phyloP scores from a whole-genome alignment of 1,140 invertebrate genomes.

The Ceratoteleas bidentatus region DNA sequence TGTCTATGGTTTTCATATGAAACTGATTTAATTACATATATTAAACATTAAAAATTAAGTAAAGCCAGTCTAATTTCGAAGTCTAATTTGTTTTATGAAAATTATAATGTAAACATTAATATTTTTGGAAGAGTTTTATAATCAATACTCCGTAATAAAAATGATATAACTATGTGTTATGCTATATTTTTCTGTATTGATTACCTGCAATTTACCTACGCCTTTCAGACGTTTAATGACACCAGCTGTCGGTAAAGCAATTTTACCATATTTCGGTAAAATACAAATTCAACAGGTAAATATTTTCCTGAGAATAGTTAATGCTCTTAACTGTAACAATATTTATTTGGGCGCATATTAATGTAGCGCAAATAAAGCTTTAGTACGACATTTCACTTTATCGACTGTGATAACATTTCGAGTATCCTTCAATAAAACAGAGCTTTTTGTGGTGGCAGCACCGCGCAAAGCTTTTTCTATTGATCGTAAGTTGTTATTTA shows the following conservation, averaged over 20 bases:
- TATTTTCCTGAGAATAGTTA: background rate
- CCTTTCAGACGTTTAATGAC: too few species aligned
- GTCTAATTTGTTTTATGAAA: too few species aligned
- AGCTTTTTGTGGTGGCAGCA: conserved; percentile 20
- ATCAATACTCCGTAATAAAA: too few species aligned
- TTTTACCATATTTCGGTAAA: background rate
- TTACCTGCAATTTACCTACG: too few species aligned
- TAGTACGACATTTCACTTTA: conserved; percentile 12
- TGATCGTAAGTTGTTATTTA: conserved; percentile 18
- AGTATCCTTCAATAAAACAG: background rate
- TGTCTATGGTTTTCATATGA: too few species aligned
- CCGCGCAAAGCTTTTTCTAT: conserved; percentile 18
- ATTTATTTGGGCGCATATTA: background rate
- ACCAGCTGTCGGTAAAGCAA: background rate
- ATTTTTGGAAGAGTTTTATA: too few species aligned
- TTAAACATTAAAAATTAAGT: too few species aligned
- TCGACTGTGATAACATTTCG: conserved; percentile 1
- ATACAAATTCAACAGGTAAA: background rate
- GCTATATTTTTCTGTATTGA: too few species aligned
- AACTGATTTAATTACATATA: too few species aligned
- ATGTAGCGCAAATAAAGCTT: background rate
- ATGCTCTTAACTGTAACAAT: background rate
- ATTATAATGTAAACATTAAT: too few species aligned
- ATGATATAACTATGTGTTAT: too few species aligned
- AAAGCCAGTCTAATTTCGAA: too few species aligned